phyloP scores from a whole-genome alignment of 1,140 invertebrate genomes.

The Sitobion miscanthi region DNA sequence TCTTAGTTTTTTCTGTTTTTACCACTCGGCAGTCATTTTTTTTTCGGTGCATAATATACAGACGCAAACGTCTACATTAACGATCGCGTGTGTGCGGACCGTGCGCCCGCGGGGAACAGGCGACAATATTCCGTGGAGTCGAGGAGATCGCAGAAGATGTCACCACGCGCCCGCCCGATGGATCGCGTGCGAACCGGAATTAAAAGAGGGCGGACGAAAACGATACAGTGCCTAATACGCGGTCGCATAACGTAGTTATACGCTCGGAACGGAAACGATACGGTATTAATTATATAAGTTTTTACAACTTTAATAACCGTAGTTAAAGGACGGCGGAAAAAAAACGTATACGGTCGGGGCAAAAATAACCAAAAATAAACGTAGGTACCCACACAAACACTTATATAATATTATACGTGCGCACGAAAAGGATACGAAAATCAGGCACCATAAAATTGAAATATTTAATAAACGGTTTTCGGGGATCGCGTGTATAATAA shows the following conservation, averaged over 20 bases:
- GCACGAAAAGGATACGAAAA: conserved; percentile 43
- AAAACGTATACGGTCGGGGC: neutral
- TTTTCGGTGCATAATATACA: neutral
- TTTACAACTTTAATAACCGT: conserved; percentile 45
- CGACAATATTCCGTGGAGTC: conserved; percentile 30
- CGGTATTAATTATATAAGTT: conserved; percentile 55
- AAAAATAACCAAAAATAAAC: neutral
- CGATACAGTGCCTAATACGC: conserved; percentile 3
- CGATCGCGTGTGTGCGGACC: conserved; percentile 28
- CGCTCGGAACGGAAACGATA: conserved; percentile 46
- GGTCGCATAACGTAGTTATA: neutral
- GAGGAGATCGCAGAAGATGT: conserved; percentile 49
- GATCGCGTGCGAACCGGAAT: conserved; percentile 46
- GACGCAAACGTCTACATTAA: neutral
- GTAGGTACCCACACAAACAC: neutral
- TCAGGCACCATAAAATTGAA: conserved; percentile 42
- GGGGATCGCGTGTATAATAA: conserved; percentile 41
- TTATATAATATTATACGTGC: neutral
- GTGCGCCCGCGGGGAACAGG: neutral
- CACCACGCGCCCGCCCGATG: conserved; percentile 21
- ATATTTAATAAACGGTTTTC: conserved; percentile 54
- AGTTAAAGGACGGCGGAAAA: conserved; percentile 10
- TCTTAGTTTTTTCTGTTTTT: neutral
- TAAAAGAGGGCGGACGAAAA: conserved; percentile 44
- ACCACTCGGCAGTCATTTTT: neutral